phyloP scores from a whole-genome alignment of 1,140 invertebrate genomes.

The Aricia agestis region DNA sequence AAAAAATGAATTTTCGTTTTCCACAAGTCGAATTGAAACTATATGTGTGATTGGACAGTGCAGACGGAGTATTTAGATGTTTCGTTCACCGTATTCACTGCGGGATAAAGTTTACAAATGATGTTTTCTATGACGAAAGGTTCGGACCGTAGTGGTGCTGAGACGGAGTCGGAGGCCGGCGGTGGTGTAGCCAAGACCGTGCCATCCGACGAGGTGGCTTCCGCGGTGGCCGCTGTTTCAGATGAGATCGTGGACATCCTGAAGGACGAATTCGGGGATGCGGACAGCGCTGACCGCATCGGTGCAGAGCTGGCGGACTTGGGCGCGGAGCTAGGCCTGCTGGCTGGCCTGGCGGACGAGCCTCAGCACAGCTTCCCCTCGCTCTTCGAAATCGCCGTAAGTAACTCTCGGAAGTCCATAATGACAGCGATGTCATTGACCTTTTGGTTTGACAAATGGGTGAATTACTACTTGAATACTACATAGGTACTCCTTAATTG shows the following conservation, averaged over 20 bases:
- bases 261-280: constrained; percentile 62
- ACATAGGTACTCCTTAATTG: not conserved
- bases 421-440: constrained; percentile 40
- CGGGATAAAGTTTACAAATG: constrained; percentile 59
- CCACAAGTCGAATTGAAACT: constrained; percentile 44
- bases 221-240: constrained; percentile 60
- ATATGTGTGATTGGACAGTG: constrained; percentile 51
- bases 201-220: constrained; percentile 58
- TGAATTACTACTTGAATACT: not conserved
- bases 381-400: constrained; percentile 62
- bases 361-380: constrained; percentile 61
- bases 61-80: constrained; percentile 65
- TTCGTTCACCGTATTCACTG: constrained; percentile 56
- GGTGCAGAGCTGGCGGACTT: constrained; percentile 63
- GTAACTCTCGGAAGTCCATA: constrained; percentile 32
- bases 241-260: constrained; percentile 67
- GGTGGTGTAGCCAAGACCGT: constrained; percentile 42
- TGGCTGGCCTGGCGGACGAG: constrained; percentile 58
- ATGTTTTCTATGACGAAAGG: constrained; percentile 70
- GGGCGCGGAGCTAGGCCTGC: constrained; percentile 56
- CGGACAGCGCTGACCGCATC: constrained; percentile 57
- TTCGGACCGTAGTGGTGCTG: constrained; percentile 48
- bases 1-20: constrained; percentile 68
- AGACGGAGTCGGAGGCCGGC: constrained; percentile 51
- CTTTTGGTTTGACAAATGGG: constrained; percentile 25